Base-by-base conservation (phyloP, 2,888 invertebrate species). In the Cyclophora punctaria region DNA sequence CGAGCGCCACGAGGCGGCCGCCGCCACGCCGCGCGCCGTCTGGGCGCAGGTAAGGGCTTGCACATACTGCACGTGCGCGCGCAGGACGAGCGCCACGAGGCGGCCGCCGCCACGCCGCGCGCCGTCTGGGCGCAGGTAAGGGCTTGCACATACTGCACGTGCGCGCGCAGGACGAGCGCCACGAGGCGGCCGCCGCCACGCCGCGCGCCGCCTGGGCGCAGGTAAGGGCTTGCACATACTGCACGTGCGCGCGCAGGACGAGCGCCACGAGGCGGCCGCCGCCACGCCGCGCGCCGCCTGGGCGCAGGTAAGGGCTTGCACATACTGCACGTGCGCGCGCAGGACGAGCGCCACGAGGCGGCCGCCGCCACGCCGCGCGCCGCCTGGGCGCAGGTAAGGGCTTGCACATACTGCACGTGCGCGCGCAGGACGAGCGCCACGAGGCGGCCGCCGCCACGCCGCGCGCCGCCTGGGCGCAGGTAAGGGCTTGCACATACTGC, bases 131-230 rank as follows among this genome's bases (percentile, higher is more conserved):
- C n/a, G n/a, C n/a, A n/a, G n/a, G n/a, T n/a, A n/a, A n/a, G n/a
- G n/a, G n/a, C n/a, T n/a, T n/a, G n/a, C n/a, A n/a, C n/a, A n/a
- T n/a, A n/a, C n/a, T n/a, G n/a, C 91, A 94, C 66, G 95, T 99
- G 55, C 89, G 94, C 53, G 94, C 96, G 45, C 94, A 95, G 75
- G 97, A 96, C 76, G 83, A 87, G 64, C 80, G 92, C 62, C 79
- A 92, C 7, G 95, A 95, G 71, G 83, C 92, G 50, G 90, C 92
- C 49, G 95, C 94, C 59, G 81, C 89, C 49, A 91, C 94, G 34
- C 94, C 95, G 3, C 92, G 93, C 68, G 95, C 92, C 34, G 97
- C 95, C 5, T 98, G 98, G n/a, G n/a, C n/a, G n/a, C n/a, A n/a
- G n/a, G n/a, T n/a, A n/a, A n/a, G n/a, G n/a, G n/a, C n/a, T n/a